Percentiles rank a stretch among this genome's conserved stretches.
Conservation (phyloP, 2,113 vertebrate species). For the Ellobius talpinus region DNA sequence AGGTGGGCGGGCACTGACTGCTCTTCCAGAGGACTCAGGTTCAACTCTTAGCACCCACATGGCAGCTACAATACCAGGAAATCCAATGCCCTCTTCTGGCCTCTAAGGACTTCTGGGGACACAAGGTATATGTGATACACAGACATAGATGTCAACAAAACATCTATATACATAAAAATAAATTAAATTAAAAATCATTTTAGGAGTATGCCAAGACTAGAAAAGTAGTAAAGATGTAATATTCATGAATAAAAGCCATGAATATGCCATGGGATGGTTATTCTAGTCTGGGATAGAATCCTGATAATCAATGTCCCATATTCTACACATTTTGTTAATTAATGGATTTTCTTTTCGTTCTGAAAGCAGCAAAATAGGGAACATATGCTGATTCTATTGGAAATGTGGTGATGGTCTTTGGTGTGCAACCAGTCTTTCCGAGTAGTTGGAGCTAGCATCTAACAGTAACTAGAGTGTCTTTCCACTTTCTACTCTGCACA, state of each 20-base stretch:
- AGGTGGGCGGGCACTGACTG: too few relatives aligned
- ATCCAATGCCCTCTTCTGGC: neutral
- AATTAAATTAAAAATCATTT: neutral
- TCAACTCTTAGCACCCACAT: neutral
- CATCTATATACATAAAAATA: neutral
- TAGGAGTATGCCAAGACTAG: neutral
- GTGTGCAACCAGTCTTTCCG: neutral
- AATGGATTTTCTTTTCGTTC: neutral
- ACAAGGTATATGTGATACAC: neutral
- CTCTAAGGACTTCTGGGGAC: neutral
- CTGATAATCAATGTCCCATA: neutral
- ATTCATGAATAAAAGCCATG: slow-evolving; percentile 21
- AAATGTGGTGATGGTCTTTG: slow-evolving; percentile 7
- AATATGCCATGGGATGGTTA: neutral
- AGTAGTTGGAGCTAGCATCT: neutral
- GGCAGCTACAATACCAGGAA: neutral
- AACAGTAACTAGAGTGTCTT: neutral
- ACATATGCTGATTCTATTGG: neutral
- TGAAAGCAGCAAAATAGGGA: slow-evolving; percentile 8
- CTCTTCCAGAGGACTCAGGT: neutral
- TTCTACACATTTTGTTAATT: neutral
- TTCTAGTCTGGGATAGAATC: neutral
- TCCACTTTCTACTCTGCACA: neutral
- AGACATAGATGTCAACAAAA: neutral
- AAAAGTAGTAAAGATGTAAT: neutral